Conservation (phyloP, 2,888 invertebrate genomes). For the Merodon equestris region DNA sequence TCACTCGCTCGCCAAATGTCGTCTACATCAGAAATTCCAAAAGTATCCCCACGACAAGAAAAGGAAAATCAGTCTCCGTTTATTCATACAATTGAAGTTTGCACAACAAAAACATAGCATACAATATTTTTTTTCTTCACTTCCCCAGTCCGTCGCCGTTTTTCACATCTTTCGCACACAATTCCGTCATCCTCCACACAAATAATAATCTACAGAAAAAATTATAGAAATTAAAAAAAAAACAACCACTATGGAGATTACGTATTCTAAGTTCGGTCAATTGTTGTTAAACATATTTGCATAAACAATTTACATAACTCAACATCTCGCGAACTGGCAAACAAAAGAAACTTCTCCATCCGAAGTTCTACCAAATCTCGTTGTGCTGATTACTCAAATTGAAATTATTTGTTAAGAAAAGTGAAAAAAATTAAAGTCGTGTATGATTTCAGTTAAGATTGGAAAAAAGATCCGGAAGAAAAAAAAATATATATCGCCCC, state of each 20-base stretch:
- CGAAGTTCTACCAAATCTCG: too few species aligned
- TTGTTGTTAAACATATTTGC: slow-evolving; percentile 53
- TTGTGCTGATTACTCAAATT: background rate
- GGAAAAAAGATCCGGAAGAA: too few species aligned
- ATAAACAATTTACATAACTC: slow-evolving; percentile 41
- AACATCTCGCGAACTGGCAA: background rate
- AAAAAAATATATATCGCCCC: too few species aligned
- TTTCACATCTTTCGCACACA: slow-evolving; percentile 47
- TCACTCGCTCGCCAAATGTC: slow-evolving; percentile 42
- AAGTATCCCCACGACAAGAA: background rate
- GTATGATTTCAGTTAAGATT: too few species aligned
- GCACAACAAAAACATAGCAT: slow-evolving; percentile 59
- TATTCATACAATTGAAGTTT: slow-evolving; percentile 41
- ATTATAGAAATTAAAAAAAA: slow-evolving; percentile 2
- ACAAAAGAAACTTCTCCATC: background rate
- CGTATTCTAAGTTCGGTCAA: slow-evolving; percentile 52
- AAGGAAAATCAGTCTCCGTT: slow-evolving; percentile 13
- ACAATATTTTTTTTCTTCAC: slow-evolving; percentile 30
- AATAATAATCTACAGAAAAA: too few species aligned
- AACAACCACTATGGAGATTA: slow-evolving; percentile 27
- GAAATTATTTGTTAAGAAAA: slow-evolving; percentile 35
- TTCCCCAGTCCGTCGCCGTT: slow-evolving; percentile 45
- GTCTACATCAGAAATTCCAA: slow-evolving; percentile 20
- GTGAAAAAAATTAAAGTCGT: slow-evolving; percentile 10
- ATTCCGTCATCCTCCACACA: slow-evolving; percentile 42